These are phyloP conservation scores for Galago senegalensis DNA, from an alignment of 2,797 vertebrate species.

Conservation along the genomic window DNA sequence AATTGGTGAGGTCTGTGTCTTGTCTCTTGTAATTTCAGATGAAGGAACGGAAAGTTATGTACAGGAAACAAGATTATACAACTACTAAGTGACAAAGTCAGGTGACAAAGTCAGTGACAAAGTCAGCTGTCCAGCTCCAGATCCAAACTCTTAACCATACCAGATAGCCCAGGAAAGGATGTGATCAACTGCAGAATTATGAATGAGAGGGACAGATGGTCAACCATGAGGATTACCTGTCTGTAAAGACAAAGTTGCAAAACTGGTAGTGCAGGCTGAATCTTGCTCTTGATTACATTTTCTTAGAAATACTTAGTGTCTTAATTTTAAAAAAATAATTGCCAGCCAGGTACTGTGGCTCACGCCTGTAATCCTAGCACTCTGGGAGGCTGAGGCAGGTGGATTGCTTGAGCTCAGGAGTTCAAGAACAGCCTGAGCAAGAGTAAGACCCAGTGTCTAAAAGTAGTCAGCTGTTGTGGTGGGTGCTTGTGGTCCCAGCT, in stretches of 20 bases:
- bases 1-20: background rate
- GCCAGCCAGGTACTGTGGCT: background rate
- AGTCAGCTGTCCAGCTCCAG: background rate
- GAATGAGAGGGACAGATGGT: background rate
- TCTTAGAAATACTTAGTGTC: background rate
- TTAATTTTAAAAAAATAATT: background rate
- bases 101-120: no score
- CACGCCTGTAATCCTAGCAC: no score
- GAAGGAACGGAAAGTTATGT: background rate
- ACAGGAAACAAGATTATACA: background rate
- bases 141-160: background rate
- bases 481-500: no score
- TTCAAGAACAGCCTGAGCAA: no score
- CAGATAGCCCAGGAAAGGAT: background rate
- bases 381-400: no score
- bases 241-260: background rate
- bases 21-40: background rate
- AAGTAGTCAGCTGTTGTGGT: no score
- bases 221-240: background rate
- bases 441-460: no score
- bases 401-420: no score
- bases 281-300: background rate
- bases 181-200: background rate
- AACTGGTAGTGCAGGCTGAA: background rate
- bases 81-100: background rate